phyloP scores from a whole-genome alignment of 64 coral and sea anemone species.

The Catalaphyllia jardinei region DNA sequence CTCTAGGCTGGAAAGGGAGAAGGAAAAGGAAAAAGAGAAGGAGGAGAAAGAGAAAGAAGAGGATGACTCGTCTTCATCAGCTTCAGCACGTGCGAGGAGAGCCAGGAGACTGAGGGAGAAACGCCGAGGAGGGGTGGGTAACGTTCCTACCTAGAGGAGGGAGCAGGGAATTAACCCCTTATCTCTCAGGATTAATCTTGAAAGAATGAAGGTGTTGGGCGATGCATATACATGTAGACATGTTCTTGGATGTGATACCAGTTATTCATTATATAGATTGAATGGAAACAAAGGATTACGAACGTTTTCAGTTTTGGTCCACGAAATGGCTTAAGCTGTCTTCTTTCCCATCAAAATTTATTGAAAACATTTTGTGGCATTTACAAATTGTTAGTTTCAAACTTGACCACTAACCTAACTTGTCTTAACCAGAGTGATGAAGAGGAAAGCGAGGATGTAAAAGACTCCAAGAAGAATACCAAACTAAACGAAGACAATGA shows the following conservation, averaged over 20 bases:
- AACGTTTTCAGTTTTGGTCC: too few species aligned
- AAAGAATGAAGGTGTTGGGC: too few species aligned
- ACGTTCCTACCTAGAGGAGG: not conserved
- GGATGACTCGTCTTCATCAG: constrained; percentile 36
- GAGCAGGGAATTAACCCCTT: too few species aligned
- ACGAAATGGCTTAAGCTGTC: too few species aligned
- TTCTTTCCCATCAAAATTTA: too few species aligned
- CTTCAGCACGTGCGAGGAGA: constrained; percentile 54
- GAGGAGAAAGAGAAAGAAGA: constrained; percentile 61
- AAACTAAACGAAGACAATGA: constrained; percentile 89
- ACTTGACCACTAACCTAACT: not conserved
- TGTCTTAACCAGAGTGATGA: constrained; percentile 70
- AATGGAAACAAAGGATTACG: too few species aligned
- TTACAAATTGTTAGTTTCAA: not conserved
- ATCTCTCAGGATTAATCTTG: too few species aligned
- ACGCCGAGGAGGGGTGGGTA: constrained; percentile 62
- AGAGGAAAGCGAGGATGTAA: constrained; percentile 63
- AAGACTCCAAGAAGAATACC: constrained; percentile 88
- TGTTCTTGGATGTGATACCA: too few species aligned
- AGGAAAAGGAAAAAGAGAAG: constrained; percentile 40
- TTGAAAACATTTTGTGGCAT: too few species aligned
- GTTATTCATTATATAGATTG: too few species aligned
- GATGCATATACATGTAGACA: too few species aligned
- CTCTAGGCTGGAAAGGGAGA: not conserved
- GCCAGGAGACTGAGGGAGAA: constrained; percentile 77